A percentile compares a stretch with the other conserved stretches of the same genome.
phyloP scores from a whole-genome alignment of 2,888 invertebrate species.

The Metellina segmentata region DNA sequence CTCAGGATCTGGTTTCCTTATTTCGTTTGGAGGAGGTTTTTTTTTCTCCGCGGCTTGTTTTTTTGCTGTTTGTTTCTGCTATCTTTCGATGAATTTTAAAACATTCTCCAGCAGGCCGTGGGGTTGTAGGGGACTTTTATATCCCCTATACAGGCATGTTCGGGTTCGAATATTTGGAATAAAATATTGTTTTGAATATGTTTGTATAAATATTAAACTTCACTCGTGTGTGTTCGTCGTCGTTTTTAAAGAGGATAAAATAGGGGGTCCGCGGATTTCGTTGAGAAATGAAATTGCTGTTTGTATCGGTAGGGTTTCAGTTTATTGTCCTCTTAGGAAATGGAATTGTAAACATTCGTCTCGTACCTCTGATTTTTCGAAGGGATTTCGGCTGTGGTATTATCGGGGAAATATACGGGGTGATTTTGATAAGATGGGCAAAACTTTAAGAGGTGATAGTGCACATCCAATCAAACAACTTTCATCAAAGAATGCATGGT shows the following conservation, averaged over 20 bases:
- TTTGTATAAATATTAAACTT: not conserved
- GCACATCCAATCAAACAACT: too few relatives aligned
- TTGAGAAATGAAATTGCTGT: not conserved
- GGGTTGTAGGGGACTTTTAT: not conserved
- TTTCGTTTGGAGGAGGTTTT: not conserved
- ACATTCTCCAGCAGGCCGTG: not conserved
- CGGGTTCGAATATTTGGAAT: not conserved
- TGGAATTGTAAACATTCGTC: too few relatives aligned
- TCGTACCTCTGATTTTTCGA: too few relatives aligned
- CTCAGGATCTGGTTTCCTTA: not conserved
- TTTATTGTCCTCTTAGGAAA: too few relatives aligned
- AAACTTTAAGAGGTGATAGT: too few relatives aligned
- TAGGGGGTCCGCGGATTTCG: not conserved
- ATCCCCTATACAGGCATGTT: not conserved
- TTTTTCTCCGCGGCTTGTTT: not conserved
- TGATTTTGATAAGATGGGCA: too few relatives aligned
- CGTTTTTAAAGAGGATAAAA: not conserved
- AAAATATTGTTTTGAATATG: not conserved
- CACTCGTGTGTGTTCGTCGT: not conserved
- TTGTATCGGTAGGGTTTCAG: too few relatives aligned
- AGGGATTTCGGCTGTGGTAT: too few relatives aligned
- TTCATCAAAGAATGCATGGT: too few relatives aligned
- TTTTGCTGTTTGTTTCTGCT: not conserved
- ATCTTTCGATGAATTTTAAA: not conserved
- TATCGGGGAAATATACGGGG: too few relatives aligned